Conservation (phyloP, 2,113 vertebrate species). For the Solea solea region DNA sequence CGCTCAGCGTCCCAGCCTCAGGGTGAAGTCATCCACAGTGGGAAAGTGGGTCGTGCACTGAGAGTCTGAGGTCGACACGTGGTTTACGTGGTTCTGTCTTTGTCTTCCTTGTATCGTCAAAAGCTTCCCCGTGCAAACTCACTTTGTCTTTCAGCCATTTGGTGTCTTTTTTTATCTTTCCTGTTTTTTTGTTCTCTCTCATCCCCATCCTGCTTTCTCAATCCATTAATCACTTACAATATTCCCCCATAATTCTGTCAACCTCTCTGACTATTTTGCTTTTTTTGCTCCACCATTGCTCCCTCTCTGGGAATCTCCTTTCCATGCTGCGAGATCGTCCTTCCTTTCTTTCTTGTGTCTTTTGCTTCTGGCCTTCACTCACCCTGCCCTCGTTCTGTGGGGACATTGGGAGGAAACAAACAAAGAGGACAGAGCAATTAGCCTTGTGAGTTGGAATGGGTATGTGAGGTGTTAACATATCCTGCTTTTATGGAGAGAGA, state of each 20-base stretch:
- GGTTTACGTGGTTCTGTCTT: conserved; percentile 24
- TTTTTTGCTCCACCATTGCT: not conserved
- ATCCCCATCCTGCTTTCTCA: not conserved
- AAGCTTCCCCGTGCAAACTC: not conserved
- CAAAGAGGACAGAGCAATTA: conserved; percentile 24
- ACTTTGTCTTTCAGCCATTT: not conserved
- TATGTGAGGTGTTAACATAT: conserved; percentile 51
- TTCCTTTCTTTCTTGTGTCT: conserved; percentile 39
- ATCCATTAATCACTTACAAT: conserved; percentile 12
- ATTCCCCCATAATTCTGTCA: conserved; percentile 34
- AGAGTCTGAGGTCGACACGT: conserved; percentile 23
- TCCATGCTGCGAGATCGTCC: conserved; percentile 48
- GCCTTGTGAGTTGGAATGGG: conserved; percentile 34
- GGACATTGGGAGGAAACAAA: conserved; percentile 45
- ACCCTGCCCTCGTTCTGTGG: conserved; percentile 8
- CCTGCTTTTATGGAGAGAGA: conserved; percentile 26
- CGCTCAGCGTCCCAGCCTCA: conserved; percentile 39
- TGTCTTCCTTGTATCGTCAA: conserved; percentile 1
- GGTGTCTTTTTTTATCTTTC: not conserved
- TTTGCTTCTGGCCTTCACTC: conserved; percentile 33
- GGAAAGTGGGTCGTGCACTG: conserved; percentile 41
- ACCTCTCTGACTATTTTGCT: conserved; percentile 11
- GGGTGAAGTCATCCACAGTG: conserved; percentile 30
- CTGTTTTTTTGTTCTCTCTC: not conserved
- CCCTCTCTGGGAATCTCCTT: conserved; percentile 23